phyloP scores from a whole-genome alignment of 2,888 invertebrate species.

The Heteropelma amictum region DNA sequence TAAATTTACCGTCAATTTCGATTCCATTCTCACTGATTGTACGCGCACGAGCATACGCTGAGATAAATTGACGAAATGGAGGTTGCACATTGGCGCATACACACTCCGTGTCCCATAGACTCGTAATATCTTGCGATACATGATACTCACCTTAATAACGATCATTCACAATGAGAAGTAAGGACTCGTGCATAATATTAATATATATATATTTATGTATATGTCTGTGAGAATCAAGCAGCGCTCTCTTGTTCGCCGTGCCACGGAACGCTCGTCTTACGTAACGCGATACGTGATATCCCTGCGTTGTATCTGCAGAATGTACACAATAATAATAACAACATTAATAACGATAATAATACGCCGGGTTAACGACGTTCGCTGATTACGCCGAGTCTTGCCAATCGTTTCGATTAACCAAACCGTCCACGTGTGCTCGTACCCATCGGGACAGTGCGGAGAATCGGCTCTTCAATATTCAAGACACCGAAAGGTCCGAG shows the following conservation, averaged over 20 bases:
- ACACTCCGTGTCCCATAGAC: not conserved
- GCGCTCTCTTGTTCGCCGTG: slow-evolving; percentile 33
- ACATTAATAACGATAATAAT: not conserved
- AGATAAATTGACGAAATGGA: not conserved
- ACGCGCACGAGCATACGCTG: too few species aligned
- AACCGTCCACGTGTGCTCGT: slow-evolving; percentile 37
- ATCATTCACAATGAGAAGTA: slow-evolving; percentile 47
- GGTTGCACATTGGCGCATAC: not conserved
- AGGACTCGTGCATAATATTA: not conserved
- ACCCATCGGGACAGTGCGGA: slow-evolving; percentile 11
- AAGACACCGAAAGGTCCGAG: too few species aligned
- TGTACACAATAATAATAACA: slow-evolving; percentile 29
- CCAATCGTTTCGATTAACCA: slow-evolving; percentile 46
- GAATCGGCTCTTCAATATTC: slow-evolving; percentile 9
- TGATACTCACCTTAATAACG: slow-evolving; percentile 33
- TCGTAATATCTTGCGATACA: slow-evolving; percentile 13
- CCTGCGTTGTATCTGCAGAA: slow-evolving; percentile 41
- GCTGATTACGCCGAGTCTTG: slow-evolving; percentile 28
- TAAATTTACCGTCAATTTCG: too few species aligned
- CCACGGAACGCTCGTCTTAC: slow-evolving; percentile 56
- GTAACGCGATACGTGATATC: slow-evolving; percentile 58
- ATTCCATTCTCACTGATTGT: too few species aligned
- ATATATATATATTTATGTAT: slow-evolving; percentile 5
- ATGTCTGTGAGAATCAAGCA: slow-evolving; percentile 29
- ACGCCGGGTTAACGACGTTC: slow-evolving; percentile 36